These are phyloP conservation scores for Mantis religiosa DNA, from an alignment of 2,888 invertebrate genomes.

Conservation along the genomic window DNA sequence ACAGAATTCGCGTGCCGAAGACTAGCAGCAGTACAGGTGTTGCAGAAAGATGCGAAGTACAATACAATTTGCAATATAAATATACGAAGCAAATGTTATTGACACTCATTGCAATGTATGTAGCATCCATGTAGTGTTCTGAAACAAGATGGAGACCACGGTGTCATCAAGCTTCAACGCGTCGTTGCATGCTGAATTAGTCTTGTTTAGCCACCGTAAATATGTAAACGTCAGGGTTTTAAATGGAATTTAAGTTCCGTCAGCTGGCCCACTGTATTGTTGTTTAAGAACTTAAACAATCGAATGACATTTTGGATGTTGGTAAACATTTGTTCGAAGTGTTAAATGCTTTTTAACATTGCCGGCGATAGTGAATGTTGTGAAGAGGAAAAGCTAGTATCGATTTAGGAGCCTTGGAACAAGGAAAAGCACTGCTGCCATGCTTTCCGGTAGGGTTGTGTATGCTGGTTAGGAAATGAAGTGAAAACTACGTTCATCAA, in stretches of 20 bases:
- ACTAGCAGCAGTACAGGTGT: constrained; percentile 12
- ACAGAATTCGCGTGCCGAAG: constrained; percentile 18
- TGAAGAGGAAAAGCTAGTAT: constrained; percentile 18
- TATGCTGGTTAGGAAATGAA: constrained; percentile 15
- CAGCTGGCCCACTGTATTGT: background rate
- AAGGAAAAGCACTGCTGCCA: constrained; percentile 23
- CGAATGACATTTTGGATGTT: background rate
- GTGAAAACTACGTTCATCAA: constrained; percentile 7
- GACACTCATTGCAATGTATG: background rate
- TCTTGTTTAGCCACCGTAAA: background rate
- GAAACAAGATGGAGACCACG: background rate
- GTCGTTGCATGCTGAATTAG: background rate
- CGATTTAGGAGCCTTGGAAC: constrained; percentile 23
- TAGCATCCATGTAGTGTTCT: background rate
- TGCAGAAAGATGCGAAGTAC: background rate
- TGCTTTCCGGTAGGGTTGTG: constrained; percentile 25
- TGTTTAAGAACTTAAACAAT: background rate
- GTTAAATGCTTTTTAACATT: background rate
- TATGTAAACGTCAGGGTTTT: background rate
- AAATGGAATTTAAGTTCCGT: background rate
- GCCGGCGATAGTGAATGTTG: background rate
- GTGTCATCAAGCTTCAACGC: background rate
- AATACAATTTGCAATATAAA: background rate
- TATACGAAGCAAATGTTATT: background rate
- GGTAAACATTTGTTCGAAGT: background rate